A percentile compares a stretch with the other conserved stretches of the same genome.
Evolutionary conservation across 2,797 vertebrate species (phyloP).

Genomic region (Phoeniculus purpureus): DNA sequence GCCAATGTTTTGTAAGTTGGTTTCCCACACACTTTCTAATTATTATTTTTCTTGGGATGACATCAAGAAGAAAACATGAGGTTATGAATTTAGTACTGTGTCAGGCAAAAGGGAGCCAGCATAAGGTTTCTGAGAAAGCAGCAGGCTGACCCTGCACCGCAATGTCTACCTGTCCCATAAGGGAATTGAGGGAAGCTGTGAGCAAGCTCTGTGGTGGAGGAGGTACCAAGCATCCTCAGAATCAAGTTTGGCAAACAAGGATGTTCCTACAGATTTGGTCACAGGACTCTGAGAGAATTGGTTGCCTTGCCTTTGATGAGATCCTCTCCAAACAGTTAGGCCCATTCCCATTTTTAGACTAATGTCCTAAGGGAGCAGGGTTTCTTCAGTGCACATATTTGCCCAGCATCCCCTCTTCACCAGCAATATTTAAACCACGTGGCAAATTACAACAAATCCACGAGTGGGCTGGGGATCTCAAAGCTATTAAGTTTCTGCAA

Average conservation of each 20-base stretch:
- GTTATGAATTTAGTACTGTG: neutral
- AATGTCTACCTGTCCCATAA: rapidly evolving
- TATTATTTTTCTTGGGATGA: neutral
- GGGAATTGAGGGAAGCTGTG: neutral
- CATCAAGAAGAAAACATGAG: neutral
- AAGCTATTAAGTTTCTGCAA: neutral
- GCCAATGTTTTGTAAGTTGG: neutral
- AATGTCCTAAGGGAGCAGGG: neutral
- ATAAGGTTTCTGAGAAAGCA: neutral
- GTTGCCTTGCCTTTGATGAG: neutral
- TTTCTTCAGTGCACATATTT: rapidly evolving
- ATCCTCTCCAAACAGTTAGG: neutral
- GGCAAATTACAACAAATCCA: neutral
- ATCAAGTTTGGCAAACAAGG: neutral
- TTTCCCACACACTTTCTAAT: conserved; percentile 21
- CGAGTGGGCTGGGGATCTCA: neutral
- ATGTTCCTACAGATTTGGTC: neutral
- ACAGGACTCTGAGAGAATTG: neutral
- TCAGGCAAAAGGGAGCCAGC: neutral
- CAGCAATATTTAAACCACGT: neutral
- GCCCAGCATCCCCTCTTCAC: neutral
- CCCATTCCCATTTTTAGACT: neutral
- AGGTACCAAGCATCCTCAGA: neutral
- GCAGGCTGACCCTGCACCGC: rapidly evolving
- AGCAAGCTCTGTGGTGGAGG: neutral